These are phyloP conservation scores for Halesus radiatus DNA, from an alignment of 1,140 invertebrate genomes.

Conservation along the genomic window DNA sequence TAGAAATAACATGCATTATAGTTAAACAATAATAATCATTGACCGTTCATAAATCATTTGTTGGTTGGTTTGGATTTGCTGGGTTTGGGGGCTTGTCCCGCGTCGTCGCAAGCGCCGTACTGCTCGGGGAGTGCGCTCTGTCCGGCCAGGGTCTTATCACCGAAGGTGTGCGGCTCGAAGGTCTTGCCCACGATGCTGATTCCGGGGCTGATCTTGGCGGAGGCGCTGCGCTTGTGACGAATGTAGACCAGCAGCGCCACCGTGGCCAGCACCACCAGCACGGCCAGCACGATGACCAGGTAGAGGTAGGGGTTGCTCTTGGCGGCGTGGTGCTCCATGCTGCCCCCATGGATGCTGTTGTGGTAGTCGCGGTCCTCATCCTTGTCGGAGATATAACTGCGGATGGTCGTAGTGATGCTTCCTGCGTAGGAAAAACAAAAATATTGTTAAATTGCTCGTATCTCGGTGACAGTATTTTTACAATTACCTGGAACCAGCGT, in stretches of 20 bases:
- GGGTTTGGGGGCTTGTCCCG: neutral
- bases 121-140: neutral
- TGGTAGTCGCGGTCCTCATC: neutral
- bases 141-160: conserved; percentile 13
- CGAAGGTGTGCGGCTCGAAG: conserved; percentile 32
- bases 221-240: conserved; percentile 13
- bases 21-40: too few relatives aligned
- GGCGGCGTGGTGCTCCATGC: conserved; percentile 3
- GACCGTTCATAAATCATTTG: too few relatives aligned
- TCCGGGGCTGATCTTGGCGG: conserved; percentile 20
- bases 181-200: conserved; percentile 41
- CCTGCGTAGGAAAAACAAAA: conserved; percentile 1
- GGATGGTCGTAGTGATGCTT: neutral
- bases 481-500: too few relatives aligned
- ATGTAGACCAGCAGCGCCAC: conserved; percentile 44
- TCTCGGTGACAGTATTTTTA: too few relatives aligned
- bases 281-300: conserved; percentile 43
- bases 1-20: too few relatives aligned
- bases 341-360: neutral
- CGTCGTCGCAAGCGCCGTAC: neutral
- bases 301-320: conserved; percentile 44
- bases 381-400: neutral
- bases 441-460: neutral
- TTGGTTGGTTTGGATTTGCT: neutral
- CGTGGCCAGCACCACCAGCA: conserved; percentile 47